phyloP scores from a whole-genome alignment of 2,888 invertebrate species.

The Temnothorax ravouxi region DNA sequence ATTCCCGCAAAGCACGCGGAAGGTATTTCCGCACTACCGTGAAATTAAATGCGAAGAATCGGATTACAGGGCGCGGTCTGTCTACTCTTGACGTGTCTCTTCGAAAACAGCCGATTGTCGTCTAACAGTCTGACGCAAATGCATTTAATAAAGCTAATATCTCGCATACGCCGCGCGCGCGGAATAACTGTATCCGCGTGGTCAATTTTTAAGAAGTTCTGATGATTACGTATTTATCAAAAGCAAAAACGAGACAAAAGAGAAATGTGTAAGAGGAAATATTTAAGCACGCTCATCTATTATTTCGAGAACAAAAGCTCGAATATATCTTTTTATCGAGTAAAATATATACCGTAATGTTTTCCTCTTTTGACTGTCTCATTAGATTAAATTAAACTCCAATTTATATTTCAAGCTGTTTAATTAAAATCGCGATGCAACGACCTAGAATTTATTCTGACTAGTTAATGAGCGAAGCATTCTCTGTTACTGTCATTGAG shows the following conservation, averaged over 20 bases:
- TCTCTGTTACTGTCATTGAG: background rate
- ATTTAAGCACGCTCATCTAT: background rate
- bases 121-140: conserved; percentile 30
- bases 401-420: conserved; percentile 9
- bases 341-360: background rate
- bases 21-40: conserved; percentile 43
- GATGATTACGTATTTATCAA: background rate
- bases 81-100: conserved; percentile 55
- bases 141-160: conserved; percentile 57
- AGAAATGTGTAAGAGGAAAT: background rate
- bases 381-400: conserved; percentile 15
- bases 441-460: background rate
- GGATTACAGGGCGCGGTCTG: conserved; percentile 49
- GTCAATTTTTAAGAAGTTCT: background rate
- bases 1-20: conserved; percentile 31
- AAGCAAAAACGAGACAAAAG: background rate
- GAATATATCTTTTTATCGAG: background rate
- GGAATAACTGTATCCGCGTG: conserved; percentile 36
- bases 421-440: conserved; percentile 8
- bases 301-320: background rate
- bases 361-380: background rate
- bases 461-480: background rate
- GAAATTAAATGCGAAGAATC: conserved; percentile 65
- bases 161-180: too few relatives aligned
- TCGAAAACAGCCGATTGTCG: conserved; percentile 64